Evolutionary conservation across 2,888 invertebrate genomes (phyloP).

Genomic region (Caenorhabditis afra): DNA sequence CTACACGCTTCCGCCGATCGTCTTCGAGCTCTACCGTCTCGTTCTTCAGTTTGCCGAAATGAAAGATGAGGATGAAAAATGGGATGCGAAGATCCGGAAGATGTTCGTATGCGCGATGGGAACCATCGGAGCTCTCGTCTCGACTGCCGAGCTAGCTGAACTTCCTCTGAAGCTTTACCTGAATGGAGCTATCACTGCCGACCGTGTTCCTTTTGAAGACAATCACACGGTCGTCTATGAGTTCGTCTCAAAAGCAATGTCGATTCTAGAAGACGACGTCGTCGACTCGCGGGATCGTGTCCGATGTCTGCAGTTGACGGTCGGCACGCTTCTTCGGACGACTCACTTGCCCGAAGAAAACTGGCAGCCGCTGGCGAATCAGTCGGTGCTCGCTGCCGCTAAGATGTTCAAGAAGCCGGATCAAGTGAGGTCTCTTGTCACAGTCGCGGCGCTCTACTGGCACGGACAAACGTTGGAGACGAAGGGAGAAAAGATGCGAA

Average conservation of each 20-base stretch:
- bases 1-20: constrained; percentile 92
- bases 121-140: constrained; percentile 91
- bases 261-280: constrained; percentile 70
- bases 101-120: constrained; percentile 98
- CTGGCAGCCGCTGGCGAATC: constrained; percentile 94
- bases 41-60: constrained; percentile 81
- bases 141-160: constrained; percentile 94
- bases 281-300: constrained; percentile 68
- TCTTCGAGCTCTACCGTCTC: constrained; percentile 93
- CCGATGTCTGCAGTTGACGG: constrained; percentile 63
- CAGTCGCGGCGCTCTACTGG: constrained; percentile 93
- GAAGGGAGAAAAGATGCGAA: constrained; percentile 84
- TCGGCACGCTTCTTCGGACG: constrained; percentile 61
- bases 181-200: constrained; percentile 88
- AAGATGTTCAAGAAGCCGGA: constrained; percentile 94
- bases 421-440: constrained; percentile 88
- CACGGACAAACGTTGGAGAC: constrained; percentile 80
- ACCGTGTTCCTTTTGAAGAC: constrained; percentile 87
- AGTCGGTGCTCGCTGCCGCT: constrained; percentile 95
- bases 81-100: constrained; percentile 98
- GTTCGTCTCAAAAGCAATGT: constrained; percentile 85
- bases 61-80: constrained; percentile 86
- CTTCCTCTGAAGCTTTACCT: constrained; percentile 93
- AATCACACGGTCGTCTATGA: constrained; percentile 98
- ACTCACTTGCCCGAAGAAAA: constrained; percentile 87